Evolutionary conservation across 2,797 vertebrate genomes (phyloP).

Genomic region (Sebastolobus altivelis): DNA sequence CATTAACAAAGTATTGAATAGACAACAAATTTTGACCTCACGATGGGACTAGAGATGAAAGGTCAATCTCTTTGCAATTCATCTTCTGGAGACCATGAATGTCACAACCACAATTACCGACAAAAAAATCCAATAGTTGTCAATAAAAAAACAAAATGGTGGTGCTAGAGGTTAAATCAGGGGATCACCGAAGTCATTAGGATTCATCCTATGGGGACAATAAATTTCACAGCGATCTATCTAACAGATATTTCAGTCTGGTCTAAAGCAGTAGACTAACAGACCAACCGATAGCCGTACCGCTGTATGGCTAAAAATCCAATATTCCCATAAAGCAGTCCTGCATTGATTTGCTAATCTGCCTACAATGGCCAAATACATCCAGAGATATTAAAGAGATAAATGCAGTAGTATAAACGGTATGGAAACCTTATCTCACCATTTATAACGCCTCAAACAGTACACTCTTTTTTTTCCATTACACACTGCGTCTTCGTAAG

Average conservation of each 20-base stretch:
- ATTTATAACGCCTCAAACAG: background rate
- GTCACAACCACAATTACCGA: background rate
- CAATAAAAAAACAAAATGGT: background rate
- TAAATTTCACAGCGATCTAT: background rate
- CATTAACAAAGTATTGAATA: background rate
- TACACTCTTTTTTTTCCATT: background rate
- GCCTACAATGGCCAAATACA: background rate
- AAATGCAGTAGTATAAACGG: background rate
- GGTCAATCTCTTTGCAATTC: background rate
- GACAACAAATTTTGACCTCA: background rate
- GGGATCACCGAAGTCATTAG: background rate
- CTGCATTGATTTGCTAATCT: background rate
- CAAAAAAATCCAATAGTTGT: background rate
- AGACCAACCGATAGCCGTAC: background rate
- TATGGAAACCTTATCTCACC: background rate
- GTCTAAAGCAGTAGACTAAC: background rate
- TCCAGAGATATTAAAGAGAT: slow-evolving; percentile 1
- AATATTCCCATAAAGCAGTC: background rate
- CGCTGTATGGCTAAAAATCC: background rate
- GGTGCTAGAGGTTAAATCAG: background rate
- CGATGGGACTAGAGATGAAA: too few species aligned
- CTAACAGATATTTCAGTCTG: background rate
- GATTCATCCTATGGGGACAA: background rate
- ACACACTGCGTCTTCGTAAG: background rate
- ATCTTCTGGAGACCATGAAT: background rate